A percentile compares a stretch with the other conserved stretches of the same genome.
These are phyloP conservation scores for Myotis daubentonii DNA, from an alignment of 2,797 vertebrate species.

Conservation along the genomic window DNA sequence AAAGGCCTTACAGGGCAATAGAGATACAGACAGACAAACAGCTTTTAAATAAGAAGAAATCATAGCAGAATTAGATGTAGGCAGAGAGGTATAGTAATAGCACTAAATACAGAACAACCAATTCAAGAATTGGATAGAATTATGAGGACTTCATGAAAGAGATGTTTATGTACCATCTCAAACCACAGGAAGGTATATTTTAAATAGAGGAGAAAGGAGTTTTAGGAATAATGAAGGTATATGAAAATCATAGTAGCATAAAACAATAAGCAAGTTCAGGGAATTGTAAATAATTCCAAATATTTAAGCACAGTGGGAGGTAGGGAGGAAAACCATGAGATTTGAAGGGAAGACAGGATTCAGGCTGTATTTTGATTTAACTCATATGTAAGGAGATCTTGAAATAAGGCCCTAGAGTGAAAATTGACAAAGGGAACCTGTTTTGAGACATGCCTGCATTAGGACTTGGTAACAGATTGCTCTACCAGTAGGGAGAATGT, in stretches of 20 bases:
- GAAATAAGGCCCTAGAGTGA: background rate
- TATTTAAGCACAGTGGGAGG: background rate
- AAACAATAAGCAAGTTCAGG: slow-evolving; percentile 1
- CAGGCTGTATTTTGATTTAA: slow-evolving; percentile 12
- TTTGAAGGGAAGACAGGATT: background rate
- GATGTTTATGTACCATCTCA: background rate
- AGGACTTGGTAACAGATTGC: background rate
- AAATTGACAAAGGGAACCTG: background rate
- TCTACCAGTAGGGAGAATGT: no score
- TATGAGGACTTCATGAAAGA: background rate
- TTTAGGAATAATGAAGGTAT: background rate
- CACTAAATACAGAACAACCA: background rate
- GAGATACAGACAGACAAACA: background rate
- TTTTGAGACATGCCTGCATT: background rate
- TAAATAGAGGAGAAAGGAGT: background rate
- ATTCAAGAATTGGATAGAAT: background rate
- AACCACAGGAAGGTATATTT: background rate
- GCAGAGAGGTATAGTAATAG: background rate
- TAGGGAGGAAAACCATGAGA: background rate
- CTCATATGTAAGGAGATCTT: background rate
- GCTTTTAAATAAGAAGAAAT: slow-evolving; percentile 1
- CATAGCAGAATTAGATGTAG: background rate
- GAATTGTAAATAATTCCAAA: slow-evolving; percentile 4
- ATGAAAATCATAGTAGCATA: background rate
- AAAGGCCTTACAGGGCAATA: background rate